These are phyloP conservation scores for Philaethria dido DNA, from an alignment of 2,888 invertebrate species.

Conservation along the genomic window DNA sequence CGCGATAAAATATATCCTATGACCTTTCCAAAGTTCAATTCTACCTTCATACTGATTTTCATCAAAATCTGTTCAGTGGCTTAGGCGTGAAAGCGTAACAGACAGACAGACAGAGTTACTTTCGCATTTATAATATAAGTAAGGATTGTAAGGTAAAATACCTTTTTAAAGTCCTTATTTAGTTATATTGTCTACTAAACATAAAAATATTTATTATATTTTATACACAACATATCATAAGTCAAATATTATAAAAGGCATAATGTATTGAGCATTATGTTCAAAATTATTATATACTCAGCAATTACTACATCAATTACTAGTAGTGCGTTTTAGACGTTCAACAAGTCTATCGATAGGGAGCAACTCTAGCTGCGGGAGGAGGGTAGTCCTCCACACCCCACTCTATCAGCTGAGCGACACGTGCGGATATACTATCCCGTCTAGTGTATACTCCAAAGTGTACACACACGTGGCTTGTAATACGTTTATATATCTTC, in stretches of 20 bases:
- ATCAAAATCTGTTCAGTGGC: too few species aligned
- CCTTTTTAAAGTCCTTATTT: not conserved
- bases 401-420: conserved; percentile 78
- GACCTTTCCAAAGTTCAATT: too few species aligned
- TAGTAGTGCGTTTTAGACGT: not conserved
- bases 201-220: not conserved
- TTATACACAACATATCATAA: not conserved
- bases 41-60: too few species aligned
- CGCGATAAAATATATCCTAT: too few species aligned
- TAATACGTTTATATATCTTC: conserved; percentile 22
- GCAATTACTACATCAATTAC: not conserved
- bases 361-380: conserved; percentile 45
- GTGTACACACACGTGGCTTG: conserved; percentile 28
- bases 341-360: conserved; percentile 18
- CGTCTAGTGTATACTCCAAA: conserved; percentile 61
- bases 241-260: not conserved
- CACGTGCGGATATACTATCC: conserved; percentile 73
- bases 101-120: too few species aligned
- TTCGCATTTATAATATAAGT: too few species aligned
- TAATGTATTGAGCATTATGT: not conserved
- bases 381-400: conserved; percentile 56
- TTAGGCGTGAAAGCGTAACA: too few species aligned
- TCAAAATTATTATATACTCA: not conserved
- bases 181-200: too few species aligned
- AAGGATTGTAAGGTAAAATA: not conserved